A percentile compares a stretch with the other conserved stretches of the same genome.
Evolutionary conservation across 1,140 invertebrate species (phyloP).

Genomic region (Notospermus geniculatus): DNA sequence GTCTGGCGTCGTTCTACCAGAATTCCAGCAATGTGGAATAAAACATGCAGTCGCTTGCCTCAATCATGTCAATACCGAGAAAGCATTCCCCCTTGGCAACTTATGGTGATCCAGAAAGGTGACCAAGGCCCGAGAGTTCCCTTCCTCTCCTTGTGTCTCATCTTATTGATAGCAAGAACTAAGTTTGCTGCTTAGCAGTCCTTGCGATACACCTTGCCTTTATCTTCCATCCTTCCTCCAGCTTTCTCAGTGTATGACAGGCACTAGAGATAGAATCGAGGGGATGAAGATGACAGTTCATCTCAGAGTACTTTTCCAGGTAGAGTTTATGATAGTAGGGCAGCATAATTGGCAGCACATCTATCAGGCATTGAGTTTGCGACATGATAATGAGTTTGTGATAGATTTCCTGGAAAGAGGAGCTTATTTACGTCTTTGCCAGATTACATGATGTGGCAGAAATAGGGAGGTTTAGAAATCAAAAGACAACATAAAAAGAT

Average conservation of each 20-base stretch:
- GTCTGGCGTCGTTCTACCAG: not conserved
- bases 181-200: constrained; percentile 15
- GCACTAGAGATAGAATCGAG: constrained; percentile 12
- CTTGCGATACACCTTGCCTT: constrained; percentile 8
- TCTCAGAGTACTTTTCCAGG: not conserved
- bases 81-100: constrained; percentile 12
- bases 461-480: too few relatives aligned
- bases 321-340: not conserved
- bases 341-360: constrained; percentile 10
- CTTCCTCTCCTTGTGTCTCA: constrained; percentile 22
- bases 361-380: constrained; percentile 17
- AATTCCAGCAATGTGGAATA: constrained; percentile 19
- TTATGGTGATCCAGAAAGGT: constrained; percentile 9
- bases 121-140: constrained; percentile 18
- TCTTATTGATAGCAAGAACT: constrained; percentile 20
- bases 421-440: not conserved
- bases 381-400: constrained; percentile 15
- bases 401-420: not conserved
- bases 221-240: not conserved
- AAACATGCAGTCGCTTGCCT: constrained; percentile 20
- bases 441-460: too few relatives aligned
- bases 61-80: constrained; percentile 17
- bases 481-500: too few relatives aligned
- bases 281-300: constrained; percentile 19
- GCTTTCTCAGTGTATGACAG: constrained; percentile 6